phyloP scores from a whole-genome alignment of 2,797 vertebrate genomes.

The Astyanax mexicanus region DNA sequence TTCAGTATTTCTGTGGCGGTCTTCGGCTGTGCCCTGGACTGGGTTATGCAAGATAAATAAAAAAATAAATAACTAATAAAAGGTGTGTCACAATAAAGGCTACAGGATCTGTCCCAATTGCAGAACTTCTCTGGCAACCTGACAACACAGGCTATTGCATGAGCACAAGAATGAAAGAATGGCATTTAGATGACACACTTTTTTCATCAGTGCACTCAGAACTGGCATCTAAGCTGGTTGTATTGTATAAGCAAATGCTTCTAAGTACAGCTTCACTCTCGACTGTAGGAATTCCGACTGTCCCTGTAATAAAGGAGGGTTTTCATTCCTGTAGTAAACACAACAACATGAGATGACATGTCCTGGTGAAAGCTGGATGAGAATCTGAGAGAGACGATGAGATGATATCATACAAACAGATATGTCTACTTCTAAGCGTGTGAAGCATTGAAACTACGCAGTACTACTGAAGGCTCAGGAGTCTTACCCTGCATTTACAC shows the following conservation, averaged over 20 bases:
- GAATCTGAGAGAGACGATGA: conserved; percentile 10
- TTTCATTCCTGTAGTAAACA: neutral
- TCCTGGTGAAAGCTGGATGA: neutral
- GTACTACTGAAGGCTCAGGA: neutral
- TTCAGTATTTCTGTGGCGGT: neutral
- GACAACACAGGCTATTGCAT: neutral
- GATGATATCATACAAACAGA: neutral
- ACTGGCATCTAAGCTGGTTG: too few relatives aligned
- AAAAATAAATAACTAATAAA: neutral
- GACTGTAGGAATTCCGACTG: too few relatives aligned
- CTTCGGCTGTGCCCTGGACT: neutral
- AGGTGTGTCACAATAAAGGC: neutral
- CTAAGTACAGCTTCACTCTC: too few relatives aligned
- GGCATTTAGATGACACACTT: neutral
- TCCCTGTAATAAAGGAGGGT: neutral
- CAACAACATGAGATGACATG: conserved; percentile 41
- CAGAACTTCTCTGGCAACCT: neutral
- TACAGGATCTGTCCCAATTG: neutral
- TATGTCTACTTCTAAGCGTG: neutral
- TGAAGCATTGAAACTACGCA: neutral
- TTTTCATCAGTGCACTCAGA: neutral
- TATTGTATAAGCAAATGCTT: neutral
- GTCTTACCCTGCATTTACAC: too few relatives aligned
- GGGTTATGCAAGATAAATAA: neutral
- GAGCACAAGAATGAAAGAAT: neutral